Conservation (phyloP, 2,113 vertebrate species). For the Phaethornis superciliosus region DNA sequence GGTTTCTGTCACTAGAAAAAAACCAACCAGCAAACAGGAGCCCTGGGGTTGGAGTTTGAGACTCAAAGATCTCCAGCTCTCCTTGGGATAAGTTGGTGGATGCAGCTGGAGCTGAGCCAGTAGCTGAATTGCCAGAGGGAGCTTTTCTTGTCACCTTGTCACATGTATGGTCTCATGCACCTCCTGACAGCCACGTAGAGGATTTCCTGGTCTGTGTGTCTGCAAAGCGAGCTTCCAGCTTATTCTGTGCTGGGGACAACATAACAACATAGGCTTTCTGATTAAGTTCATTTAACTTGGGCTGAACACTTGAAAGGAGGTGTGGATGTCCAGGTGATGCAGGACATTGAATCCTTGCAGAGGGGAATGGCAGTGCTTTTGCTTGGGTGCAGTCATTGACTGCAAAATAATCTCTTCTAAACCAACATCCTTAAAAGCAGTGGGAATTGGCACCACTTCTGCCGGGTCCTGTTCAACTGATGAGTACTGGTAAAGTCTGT, state of each 20-base stretch:
- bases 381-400: not conserved
- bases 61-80: fast-evolving
- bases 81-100: not conserved
- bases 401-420: not conserved
- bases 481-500: not conserved
- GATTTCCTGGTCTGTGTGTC: not conserved
- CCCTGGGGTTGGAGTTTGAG: not conserved
- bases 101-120: not conserved
- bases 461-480: not conserved
- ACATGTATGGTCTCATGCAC: fast-evolving
- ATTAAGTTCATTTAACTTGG: not conserved
- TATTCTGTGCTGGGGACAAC: not conserved
- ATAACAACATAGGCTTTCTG: not conserved
- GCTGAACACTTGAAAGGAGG: not conserved
- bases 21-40: not conserved
- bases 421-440: not conserved
- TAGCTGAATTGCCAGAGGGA: not conserved
- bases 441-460: not conserved
- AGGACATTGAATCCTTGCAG: not conserved
- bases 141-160: fast-evolving
- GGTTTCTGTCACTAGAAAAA: not conserved
- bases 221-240: not conserved
- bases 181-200: not conserved
- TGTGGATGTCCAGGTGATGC: not conserved
- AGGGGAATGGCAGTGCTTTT: not conserved